Percentiles rank a stretch among this genome's conserved stretches.
phyloP scores from a whole-genome alignment of 2,888 invertebrate species.

The Hemithea aestivaria region DNA sequence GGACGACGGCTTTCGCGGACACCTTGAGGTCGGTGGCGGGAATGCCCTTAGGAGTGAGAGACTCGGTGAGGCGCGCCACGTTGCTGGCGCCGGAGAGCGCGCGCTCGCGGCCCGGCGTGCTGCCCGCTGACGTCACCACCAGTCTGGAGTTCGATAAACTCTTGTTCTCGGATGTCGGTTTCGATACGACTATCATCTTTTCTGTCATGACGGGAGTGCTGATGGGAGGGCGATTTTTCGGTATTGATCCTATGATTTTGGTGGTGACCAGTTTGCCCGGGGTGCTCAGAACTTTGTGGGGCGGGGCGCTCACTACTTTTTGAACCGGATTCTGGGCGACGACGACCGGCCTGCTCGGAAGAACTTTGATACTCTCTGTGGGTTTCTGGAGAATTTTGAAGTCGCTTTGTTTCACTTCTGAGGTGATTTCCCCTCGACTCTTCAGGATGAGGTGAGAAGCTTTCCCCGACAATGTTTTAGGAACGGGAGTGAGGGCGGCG shows the following conservation, averaged over 20 bases:
- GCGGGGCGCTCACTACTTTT: slow-evolving; percentile 41
- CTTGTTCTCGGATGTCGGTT: slow-evolving; percentile 54
- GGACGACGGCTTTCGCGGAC: slow-evolving; percentile 68
- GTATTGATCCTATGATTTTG: slow-evolving; percentile 63
- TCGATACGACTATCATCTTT: slow-evolving; percentile 72
- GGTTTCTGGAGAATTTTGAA: slow-evolving; percentile 68
- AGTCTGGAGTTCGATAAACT: slow-evolving; percentile 55
- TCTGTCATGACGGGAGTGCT: slow-evolving; percentile 47
- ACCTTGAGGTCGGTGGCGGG: slow-evolving; percentile 73
- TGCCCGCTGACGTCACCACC: slow-evolving; percentile 54
- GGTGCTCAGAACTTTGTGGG: slow-evolving; percentile 56
- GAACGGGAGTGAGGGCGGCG: slow-evolving; percentile 34
- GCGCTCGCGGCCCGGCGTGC: slow-evolving; percentile 45
- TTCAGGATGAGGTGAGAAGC: slow-evolving; percentile 67
- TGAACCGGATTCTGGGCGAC: slow-evolving; percentile 56
- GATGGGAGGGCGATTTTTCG: slow-evolving; percentile 43
- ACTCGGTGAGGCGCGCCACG: slow-evolving; percentile 52
- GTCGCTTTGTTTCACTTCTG: slow-evolving; percentile 56
- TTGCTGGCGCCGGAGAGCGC: slow-evolving; percentile 44
- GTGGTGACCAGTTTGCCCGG: slow-evolving; percentile 64
- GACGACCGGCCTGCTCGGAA: slow-evolving; percentile 64
- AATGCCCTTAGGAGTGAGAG: slow-evolving; percentile 66
- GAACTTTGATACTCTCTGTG: slow-evolving; percentile 59
- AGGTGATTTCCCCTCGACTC: slow-evolving; percentile 48
- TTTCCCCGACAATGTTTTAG: slow-evolving; percentile 52